Conservation (phyloP, 1,140 invertebrate genomes). For the Zaprionus capensis region DNA sequence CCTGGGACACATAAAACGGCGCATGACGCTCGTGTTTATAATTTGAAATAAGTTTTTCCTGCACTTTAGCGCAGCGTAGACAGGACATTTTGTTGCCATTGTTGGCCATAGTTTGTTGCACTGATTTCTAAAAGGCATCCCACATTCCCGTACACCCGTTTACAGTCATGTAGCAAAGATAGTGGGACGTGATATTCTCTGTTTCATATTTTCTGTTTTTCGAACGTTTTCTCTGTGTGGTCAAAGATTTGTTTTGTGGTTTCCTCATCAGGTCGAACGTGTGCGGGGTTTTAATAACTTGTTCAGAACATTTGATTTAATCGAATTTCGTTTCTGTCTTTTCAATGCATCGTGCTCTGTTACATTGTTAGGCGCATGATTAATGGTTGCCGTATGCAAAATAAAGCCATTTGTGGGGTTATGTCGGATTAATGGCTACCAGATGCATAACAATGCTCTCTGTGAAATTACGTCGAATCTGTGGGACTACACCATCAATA, state of each 20-base stretch:
- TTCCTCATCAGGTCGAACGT: conserved; percentile 12
- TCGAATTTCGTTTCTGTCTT: conserved; percentile 5
- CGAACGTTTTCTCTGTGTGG: conserved; percentile 17
- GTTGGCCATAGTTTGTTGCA: conserved; percentile 33
- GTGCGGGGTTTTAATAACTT: conserved; percentile 32
- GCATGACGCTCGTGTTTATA: conserved; percentile 64
- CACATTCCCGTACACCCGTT: conserved; percentile 8
- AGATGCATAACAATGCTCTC: conserved; percentile 14
- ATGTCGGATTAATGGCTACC: conserved; percentile 8
- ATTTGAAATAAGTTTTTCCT: conserved; percentile 75
- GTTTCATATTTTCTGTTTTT: background rate
- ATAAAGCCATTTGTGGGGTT: conserved; percentile 10
- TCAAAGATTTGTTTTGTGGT: conserved; percentile 48
- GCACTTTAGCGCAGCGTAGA: conserved; percentile 58
- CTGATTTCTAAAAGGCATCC: conserved; percentile 49
- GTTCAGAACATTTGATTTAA: conserved; percentile 12
- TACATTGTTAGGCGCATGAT: conserved; percentile 36
- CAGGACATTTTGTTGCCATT: conserved; percentile 47
- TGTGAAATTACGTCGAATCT: conserved; percentile 11
- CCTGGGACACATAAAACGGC: conserved; percentile 48
- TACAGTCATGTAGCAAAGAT: background rate
- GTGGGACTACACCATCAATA: conserved; percentile 3
- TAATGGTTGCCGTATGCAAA: conserved; percentile 23
- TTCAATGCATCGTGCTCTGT: conserved; percentile 6
- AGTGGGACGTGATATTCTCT: conserved; percentile 13